Conservation (phyloP, 1,140 invertebrate species). For the Drosophila ficusphila region DNA sequence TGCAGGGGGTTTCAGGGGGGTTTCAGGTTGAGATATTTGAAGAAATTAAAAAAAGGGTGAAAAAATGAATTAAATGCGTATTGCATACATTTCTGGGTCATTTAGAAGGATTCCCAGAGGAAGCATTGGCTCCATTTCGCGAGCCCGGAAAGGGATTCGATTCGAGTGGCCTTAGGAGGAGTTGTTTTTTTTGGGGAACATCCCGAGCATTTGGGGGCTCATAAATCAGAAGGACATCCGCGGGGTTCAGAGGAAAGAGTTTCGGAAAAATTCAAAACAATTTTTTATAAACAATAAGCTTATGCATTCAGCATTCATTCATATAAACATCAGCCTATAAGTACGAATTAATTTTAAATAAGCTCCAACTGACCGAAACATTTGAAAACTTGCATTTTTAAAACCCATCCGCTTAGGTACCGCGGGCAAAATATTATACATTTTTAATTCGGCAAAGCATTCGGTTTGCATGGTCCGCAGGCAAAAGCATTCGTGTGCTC, state of each 20-base stretch:
- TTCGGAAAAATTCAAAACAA: neutral
- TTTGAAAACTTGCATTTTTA: too few relatives aligned
- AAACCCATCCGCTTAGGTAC: too few relatives aligned
- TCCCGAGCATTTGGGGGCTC: neutral
- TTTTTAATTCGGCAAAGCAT: neutral
- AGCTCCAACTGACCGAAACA: too few relatives aligned
- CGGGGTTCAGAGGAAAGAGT: neutral
- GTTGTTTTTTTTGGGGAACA: neutral
- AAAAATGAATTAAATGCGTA: conserved; percentile 56
- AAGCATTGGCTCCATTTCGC: conserved; percentile 6
- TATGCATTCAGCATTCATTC: too few relatives aligned
- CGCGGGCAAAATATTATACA: neutral
- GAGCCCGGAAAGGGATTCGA: conserved; percentile 7
- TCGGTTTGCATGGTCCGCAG: neutral
- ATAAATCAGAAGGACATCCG: neutral
- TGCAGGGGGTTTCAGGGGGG: neutral
- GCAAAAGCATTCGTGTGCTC: neutral
- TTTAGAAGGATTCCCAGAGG: conserved; percentile 36
- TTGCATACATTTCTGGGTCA: conserved; percentile 60
- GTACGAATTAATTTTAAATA: too few relatives aligned
- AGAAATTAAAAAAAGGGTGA: conserved; percentile 60
- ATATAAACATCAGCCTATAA: too few relatives aligned
- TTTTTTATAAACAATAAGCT: neutral
- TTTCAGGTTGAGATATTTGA: conserved; percentile 45
- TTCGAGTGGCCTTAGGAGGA: conserved; percentile 7